A percentile compares a stretch with the other conserved stretches of the same genome.
Conservation (phyloP, 2,113 vertebrate genomes). For the Promerops cafer region DNA sequence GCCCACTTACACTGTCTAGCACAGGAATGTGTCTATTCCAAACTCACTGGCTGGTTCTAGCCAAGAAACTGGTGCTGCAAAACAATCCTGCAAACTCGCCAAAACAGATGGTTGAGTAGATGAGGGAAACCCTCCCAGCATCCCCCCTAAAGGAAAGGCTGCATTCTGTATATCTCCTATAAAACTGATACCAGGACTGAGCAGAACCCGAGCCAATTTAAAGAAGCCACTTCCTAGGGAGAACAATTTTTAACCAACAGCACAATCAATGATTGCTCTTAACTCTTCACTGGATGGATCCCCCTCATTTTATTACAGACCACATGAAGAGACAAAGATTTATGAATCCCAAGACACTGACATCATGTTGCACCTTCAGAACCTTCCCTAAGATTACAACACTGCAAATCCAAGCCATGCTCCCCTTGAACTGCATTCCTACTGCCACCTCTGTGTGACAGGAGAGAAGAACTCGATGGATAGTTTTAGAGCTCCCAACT, state of each 20-base stretch:
- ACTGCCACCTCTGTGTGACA: background rate
- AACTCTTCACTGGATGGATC: background rate
- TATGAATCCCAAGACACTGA: background rate
- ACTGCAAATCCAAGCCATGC: background rate
- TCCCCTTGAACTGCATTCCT: background rate
- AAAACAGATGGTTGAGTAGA: background rate
- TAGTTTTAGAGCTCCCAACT: background rate
- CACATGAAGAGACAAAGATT: background rate
- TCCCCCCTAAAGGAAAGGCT: background rate
- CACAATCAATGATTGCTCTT: background rate
- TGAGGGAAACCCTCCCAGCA: background rate
- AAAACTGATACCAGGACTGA: background rate
- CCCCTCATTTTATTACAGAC: background rate
- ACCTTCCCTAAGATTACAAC: background rate
- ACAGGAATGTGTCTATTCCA: background rate
- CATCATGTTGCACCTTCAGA: background rate
- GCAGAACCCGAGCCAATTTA: accelerated
- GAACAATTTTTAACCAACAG: background rate
- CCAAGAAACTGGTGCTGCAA: background rate
- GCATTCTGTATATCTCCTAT: background rate
- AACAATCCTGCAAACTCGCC: background rate
- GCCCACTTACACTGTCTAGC: background rate
- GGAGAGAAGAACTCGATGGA: background rate
- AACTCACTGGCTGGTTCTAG: background rate
- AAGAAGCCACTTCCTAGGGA: background rate